Percentiles rank a stretch among this genome's conserved stretches.
phyloP scores from a whole-genome alignment of 2,888 invertebrate genomes.

The Zaprionus bogoriensis region DNA sequence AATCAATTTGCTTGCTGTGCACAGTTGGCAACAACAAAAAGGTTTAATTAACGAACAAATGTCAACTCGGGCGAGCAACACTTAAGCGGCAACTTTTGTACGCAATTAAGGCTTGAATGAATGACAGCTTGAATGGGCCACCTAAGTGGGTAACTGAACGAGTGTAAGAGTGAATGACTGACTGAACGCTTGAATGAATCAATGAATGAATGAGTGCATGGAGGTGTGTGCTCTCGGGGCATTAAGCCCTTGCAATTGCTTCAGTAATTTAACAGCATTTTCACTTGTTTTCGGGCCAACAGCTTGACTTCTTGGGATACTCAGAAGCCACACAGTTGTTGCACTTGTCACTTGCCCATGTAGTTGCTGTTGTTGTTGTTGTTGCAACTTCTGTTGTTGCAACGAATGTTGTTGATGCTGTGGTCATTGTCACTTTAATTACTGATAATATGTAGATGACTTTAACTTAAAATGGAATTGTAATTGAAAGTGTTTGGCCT shows the following conservation, averaged over 20 bases:
- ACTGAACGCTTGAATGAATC: conserved; percentile 6
- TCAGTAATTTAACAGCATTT: conserved; percentile 31
- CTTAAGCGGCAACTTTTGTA: conserved; percentile 74
- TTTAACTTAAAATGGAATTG: no score
- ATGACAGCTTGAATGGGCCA: conserved; percentile 63
- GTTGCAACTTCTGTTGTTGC: background rate
- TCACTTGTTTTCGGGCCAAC: conserved; percentile 7
- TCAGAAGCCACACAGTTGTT: conserved; percentile 49
- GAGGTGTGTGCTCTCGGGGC: no score
- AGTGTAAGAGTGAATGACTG: conserved; percentile 32
- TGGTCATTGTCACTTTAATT: conserved; percentile 28
- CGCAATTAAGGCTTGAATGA: conserved; percentile 74
- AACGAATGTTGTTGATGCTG: conserved; percentile 7
- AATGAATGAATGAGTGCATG: conserved; percentile 24
- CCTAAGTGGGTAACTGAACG: conserved; percentile 59
- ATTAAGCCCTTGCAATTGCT: conserved; percentile 15
- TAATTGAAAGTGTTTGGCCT: no score
- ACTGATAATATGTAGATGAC: conserved; percentile 12
- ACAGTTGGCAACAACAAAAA: conserved; percentile 69
- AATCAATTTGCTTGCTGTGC: conserved; percentile 78
- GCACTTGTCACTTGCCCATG: conserved; percentile 35
- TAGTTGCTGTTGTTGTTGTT: background rate
- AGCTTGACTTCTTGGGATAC: conserved; percentile 42
- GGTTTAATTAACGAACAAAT: conserved; percentile 79
- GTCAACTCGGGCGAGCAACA: conserved; percentile 71